phyloP scores from a whole-genome alignment of 2,797 vertebrate species.

The Mus minutoides region DNA sequence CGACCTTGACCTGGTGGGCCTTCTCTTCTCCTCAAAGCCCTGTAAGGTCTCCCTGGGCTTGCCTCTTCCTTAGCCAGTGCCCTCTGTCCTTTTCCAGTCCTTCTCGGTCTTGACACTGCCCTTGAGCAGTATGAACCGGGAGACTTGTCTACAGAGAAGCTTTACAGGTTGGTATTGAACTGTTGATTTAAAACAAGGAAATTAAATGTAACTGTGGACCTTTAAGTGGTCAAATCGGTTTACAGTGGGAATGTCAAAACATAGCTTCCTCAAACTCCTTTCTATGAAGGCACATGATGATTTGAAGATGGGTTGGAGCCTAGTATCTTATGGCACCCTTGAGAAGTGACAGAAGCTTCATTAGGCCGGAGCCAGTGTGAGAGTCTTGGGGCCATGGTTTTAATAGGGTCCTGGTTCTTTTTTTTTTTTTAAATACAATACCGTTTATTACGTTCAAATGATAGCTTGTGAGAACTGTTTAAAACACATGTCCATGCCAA shows the following conservation, averaged over 20 bases:
- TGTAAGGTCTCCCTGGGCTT: no score
- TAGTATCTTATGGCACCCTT: background rate
- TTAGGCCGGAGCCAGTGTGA: background rate
- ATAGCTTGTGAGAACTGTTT: constrained; percentile 16
- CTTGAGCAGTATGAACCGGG: background rate
- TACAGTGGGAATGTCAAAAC: background rate
- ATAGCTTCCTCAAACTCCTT: background rate
- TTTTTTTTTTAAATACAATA: background rate
- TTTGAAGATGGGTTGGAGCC: background rate
- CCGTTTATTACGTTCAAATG: constrained; percentile 34
- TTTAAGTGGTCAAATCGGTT: background rate
- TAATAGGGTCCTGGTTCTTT: background rate
- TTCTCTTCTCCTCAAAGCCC: background rate
- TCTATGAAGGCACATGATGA: background rate
- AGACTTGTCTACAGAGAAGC: background rate
- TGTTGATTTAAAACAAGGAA: background rate
- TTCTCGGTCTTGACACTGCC: background rate
- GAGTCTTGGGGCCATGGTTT: background rate
- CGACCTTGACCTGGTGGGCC: no score
- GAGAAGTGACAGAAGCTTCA: no score
- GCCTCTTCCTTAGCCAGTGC: background rate
- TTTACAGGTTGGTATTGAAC: background rate
- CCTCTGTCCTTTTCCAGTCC: background rate
- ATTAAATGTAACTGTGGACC: background rate
- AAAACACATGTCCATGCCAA: background rate